Conservation (phyloP, 2,797 vertebrate species). For the Enteromius trimaculatus region DNA sequence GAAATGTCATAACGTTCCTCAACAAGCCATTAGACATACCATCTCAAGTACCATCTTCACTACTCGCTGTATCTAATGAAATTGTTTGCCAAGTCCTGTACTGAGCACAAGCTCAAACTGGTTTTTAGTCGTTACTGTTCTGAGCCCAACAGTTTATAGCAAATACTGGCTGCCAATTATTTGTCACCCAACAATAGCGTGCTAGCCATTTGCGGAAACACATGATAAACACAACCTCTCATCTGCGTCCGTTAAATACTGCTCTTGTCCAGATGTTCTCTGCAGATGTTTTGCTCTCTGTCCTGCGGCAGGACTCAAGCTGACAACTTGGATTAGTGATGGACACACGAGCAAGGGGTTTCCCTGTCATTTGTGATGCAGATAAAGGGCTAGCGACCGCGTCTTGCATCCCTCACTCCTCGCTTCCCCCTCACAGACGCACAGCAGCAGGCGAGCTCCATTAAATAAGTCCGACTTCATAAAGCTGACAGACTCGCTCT, state of each 20-base stretch:
- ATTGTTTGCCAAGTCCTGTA: not conserved
- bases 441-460: constrained; percentile 45
- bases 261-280: constrained; percentile 59
- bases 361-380: constrained; percentile 72
- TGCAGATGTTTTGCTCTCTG: constrained; percentile 75
- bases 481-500: constrained; percentile 71
- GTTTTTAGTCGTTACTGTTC: not conserved
- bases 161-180: not conserved
- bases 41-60: not conserved
- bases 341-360: constrained; percentile 67
- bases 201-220: constrained; percentile 7
- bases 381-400: constrained; percentile 72
- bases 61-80: not conserved
- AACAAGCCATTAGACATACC: not conserved
- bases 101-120: not conserved
- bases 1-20: not conserved
- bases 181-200: not conserved
- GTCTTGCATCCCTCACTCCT: constrained; percentile 76
- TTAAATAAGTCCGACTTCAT: constrained; percentile 73
- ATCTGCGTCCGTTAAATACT: constrained; percentile 21
- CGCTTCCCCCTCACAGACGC: constrained; percentile 54
- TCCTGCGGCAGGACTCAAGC: constrained; percentile 72
- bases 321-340: constrained; percentile 76
- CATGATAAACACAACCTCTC: constrained; percentile 11
- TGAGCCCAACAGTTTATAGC: not conserved